These are phyloP conservation scores for Sebastolobus alascanus DNA, from an alignment of 2,797 vertebrate species.

Conservation along the genomic window DNA sequence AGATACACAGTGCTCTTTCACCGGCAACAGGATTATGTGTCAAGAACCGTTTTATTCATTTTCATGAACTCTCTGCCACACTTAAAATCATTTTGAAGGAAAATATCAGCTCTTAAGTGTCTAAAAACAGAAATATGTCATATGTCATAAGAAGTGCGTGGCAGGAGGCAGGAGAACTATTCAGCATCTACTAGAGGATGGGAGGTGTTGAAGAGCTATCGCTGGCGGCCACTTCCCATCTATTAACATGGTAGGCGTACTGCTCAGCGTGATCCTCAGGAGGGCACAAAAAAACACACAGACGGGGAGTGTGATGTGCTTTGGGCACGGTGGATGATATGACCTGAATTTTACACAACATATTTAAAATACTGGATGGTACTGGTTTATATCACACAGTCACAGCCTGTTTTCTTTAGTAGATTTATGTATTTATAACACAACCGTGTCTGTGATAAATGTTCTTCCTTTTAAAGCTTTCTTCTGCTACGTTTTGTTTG, in stretches of 20 bases:
- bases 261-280: conserved; percentile 49
- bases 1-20: conserved; percentile 1
- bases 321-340: conserved; percentile 53
- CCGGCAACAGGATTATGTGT: conserved; percentile 15
- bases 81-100: conserved; percentile 39
- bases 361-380: conserved; percentile 25
- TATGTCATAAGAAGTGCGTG: conserved; percentile 14
- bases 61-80: conserved; percentile 32
- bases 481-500: conserved; percentile 29
- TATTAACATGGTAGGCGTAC: conserved; percentile 58
- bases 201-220: conserved; percentile 59
- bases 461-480: conserved; percentile 34
- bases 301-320: conserved; percentile 60
- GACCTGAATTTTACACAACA: conserved; percentile 55
- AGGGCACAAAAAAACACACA: conserved; percentile 54
- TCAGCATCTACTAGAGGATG: conserved; percentile 34
- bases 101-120: conserved; percentile 50
- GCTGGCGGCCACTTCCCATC: conserved; percentile 62
- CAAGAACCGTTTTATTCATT: conserved; percentile 3
- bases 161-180: conserved; percentile 37
- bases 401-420: conserved; percentile 31
- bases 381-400: conserved; percentile 38
- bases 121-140: conserved; percentile 49
- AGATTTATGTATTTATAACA: conserved; percentile 49
- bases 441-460: conserved; percentile 28